Percentiles rank a stretch among this genome's conserved stretches.
These are phyloP conservation scores for Bradypodion pumilum DNA, from an alignment of 2,797 vertebrate genomes.

Conservation along the genomic window DNA sequence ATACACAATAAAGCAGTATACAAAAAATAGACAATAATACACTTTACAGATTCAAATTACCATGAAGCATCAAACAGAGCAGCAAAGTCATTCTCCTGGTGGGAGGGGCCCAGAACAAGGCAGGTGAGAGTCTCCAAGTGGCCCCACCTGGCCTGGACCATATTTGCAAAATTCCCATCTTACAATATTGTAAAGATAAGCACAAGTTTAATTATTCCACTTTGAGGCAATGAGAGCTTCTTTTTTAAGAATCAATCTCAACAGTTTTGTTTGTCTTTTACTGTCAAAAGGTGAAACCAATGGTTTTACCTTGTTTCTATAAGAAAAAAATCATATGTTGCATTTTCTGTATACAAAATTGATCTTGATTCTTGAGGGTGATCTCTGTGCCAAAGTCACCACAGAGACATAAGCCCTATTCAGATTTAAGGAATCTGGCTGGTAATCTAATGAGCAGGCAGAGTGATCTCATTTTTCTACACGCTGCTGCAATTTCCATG, in stretches of 20 bases:
- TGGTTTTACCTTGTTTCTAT: not conserved
- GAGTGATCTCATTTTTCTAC: no score
- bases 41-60: no score
- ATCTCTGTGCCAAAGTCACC: not conserved
- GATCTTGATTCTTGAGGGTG: not conserved
- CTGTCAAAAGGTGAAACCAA: not conserved
- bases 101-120: no score
- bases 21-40: no score
- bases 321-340: not conserved
- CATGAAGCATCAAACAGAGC: no score
- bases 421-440: no score
- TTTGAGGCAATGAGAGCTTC: conserved; percentile 5
- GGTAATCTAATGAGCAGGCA: no score
- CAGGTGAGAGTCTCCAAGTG: no score
- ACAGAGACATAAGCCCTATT: not conserved
- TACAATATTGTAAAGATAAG: conserved; percentile 7
- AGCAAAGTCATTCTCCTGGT: no score
- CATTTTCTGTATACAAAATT: not conserved
- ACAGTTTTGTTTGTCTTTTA: conserved; percentile 5
- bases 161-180: not conserved
- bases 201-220: conserved; percentile 6
- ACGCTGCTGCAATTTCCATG: no score
- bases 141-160: no score
- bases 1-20: no score
- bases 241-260: not conserved